Base-by-base conservation (phyloP, 2,797 vertebrate genomes). In the Hippocampus kuda region DNA sequence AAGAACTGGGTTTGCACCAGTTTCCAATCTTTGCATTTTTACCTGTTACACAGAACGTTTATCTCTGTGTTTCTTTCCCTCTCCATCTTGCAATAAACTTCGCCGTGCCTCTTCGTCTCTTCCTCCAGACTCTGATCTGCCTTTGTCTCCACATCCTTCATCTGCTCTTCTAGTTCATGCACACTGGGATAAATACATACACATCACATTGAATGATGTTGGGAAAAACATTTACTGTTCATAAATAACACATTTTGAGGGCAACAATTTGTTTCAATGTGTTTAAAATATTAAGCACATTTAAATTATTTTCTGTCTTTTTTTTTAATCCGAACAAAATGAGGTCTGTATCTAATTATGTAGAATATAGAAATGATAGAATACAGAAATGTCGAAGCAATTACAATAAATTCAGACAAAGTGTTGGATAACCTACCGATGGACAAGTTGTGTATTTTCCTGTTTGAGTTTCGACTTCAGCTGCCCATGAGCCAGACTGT, bases 401-500 rank as follows among this genome's bases (percentile, higher is more conserved):
- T 60, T 20, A 15, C 15, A 60, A 13, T 18, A 24, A 26, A 42
- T 65, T 42, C 12, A 3, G 15, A 42, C 2, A 63, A 42, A 22
- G 26, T 51, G 42, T 18, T 27, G 24, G 15, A 2, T 4, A 22
- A 53, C 68, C 16, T 85, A 98, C 97, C 97, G 94, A 91, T 95
- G 95, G 4, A 99, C 95, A 20, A 99, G 91, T 9, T 96, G 95
- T 0, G 91, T 96, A 83, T 99, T 99, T 78, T 96, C 94, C 67
- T 96, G 94, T 79, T 95, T 98, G 75, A 99, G 89, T 81, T 94
- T 98, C 78, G 92, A 94, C 83, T 99, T 96, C 68, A 96, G 87
- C 81, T 98, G 95, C 42, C 91, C 93, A 0, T 92, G 97, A 70
- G 93, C 93, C 80, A 94, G 77, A 82, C 86, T 94, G 77, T 98